Percentiles rank a stretch among this genome's conserved stretches.
Conservation (phyloP, 1,140 invertebrate genomes). For the Holcopasites calliopsidis region DNA sequence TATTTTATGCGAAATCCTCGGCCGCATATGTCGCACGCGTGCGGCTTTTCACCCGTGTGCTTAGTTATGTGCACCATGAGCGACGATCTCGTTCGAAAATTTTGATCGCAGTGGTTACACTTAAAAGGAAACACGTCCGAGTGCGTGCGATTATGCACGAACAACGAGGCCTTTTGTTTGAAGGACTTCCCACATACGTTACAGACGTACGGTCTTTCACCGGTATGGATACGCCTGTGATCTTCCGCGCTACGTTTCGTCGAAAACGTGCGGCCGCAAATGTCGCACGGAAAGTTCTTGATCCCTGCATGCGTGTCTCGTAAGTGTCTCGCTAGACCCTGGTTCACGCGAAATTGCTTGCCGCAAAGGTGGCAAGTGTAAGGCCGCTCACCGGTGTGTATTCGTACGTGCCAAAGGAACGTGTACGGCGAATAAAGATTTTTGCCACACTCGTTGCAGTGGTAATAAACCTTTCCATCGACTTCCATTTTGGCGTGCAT, state of each 20-base stretch:
- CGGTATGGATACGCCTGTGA: constrained; percentile 82
- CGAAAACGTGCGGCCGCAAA: constrained; percentile 80
- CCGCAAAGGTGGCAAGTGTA: constrained; percentile 87
- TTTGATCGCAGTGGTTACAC: constrained; percentile 83
- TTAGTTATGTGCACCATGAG: constrained; percentile 82
- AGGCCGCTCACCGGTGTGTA: constrained; percentile 87
- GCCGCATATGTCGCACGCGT: constrained; percentile 83
- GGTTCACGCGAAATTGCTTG: constrained; percentile 85
- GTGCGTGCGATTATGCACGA: constrained; percentile 81
- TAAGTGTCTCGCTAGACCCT: constrained; percentile 82
- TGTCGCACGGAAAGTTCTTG: constrained; percentile 81
- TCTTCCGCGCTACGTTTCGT: constrained; percentile 79
- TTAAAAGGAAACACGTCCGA: constrained; percentile 80
- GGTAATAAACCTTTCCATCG: constrained; percentile 79
- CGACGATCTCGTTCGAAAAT: constrained; percentile 82
- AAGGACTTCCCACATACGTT: constrained; percentile 82
- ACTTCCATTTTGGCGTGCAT: constrained; percentile 76
- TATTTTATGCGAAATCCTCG: constrained; percentile 81
- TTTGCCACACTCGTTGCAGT: constrained; percentile 82
- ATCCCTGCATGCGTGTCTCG: constrained; percentile 83
- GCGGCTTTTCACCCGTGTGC: constrained; percentile 85
- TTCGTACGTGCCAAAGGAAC: constrained; percentile 82
- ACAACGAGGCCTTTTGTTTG: constrained; percentile 81
- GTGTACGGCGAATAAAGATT: constrained; percentile 82
- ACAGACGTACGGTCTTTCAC: constrained; percentile 83